A percentile compares a stretch with the other conserved stretches of the same genome.
Conservation (phyloP, 2,888 invertebrate genomes). For the Metopia argyrocephala region DNA sequence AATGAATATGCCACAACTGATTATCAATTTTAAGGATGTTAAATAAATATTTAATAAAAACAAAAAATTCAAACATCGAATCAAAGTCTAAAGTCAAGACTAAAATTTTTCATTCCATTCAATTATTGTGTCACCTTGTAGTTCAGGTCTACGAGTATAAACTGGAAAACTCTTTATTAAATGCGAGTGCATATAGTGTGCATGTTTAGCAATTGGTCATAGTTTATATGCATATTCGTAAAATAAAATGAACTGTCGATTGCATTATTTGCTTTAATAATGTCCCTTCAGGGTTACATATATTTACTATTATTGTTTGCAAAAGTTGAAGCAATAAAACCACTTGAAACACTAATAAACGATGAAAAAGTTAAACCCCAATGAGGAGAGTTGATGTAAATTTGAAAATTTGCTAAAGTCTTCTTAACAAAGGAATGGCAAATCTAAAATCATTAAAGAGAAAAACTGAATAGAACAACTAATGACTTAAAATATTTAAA, state of each 20-base stretch:
- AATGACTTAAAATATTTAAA: background rate
- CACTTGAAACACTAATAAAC: background rate
- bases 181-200: too few relatives aligned
- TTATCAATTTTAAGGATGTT: too few relatives aligned
- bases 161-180: too few relatives aligned
- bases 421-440: background rate
- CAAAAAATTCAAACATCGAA: too few relatives aligned
- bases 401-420: background rate
- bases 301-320: constrained; percentile 11
- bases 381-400: background rate
- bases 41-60: too few relatives aligned
- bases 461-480: background rate
- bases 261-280: constrained; percentile 57
- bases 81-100: too few relatives aligned
- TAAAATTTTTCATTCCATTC: too few relatives aligned
- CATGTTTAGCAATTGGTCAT: background rate
- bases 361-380: background rate
- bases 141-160: too few relatives aligned
- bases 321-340: background rate
- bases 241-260: constrained; percentile 56
- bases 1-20: too few relatives aligned
- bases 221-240: background rate
- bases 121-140: too few relatives aligned
- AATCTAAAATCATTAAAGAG: background rate
- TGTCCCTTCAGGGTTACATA: constrained; percentile 41